Evolutionary conservation across 2,888 invertebrate species (phyloP).

Genomic region (Chrysolina haemoptera): DNA sequence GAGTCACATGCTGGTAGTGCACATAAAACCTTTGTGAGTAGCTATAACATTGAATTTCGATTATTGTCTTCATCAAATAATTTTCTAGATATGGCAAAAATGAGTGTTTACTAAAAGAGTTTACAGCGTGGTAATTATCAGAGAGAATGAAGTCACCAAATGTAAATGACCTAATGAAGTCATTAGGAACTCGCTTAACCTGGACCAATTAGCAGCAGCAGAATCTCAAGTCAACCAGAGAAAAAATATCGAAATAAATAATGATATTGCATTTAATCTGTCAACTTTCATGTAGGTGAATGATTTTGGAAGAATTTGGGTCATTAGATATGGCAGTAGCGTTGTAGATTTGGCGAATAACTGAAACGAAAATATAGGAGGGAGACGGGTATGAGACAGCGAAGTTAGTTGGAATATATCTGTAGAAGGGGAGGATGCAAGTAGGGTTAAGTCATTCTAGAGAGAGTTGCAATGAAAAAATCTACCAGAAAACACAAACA

Average conservation of each 20-base stretch:
- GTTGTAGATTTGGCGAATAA: not conserved
- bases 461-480: too few species aligned
- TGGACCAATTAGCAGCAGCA: slow-evolving; percentile 6
- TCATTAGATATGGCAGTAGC: slow-evolving; percentile 4
- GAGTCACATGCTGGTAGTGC: too few species aligned
- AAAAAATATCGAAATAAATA: slow-evolving; percentile 2
- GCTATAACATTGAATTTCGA: too few species aligned
- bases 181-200: slow-evolving; percentile 11
- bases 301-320: slow-evolving; percentile 8
- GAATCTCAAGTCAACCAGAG: slow-evolving; percentile 15
- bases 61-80: not conserved
- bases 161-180: slow-evolving; percentile 13
- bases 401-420: too few species aligned
- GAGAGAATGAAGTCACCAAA: not conserved
- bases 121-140: not conserved
- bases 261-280: slow-evolving; percentile 22
- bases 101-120: not conserved
- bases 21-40: too few species aligned
- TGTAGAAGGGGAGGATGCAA: too few species aligned
- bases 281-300: slow-evolving; percentile 15
- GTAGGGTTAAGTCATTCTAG: too few species aligned
- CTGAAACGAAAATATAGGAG: not conserved
- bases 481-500: too few species aligned
- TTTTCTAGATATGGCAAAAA: not conserved
- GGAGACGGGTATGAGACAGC: too few species aligned